Base-by-base conservation (phyloP, 2,888 invertebrate genomes). In the Nowickia ferox region DNA sequence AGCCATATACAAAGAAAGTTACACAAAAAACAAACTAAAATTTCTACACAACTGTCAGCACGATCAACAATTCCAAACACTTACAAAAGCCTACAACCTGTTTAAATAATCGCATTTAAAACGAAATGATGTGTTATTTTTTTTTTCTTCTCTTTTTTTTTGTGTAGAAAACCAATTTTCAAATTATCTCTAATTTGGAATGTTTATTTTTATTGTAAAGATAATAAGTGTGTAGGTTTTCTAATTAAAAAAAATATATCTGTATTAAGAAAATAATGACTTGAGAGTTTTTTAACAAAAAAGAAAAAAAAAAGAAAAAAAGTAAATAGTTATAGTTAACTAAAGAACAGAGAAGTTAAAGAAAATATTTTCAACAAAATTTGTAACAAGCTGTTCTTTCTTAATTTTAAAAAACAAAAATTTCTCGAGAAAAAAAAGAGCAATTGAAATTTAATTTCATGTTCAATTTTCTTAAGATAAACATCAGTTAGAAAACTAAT, bases 101-200 rank as follows among this genome's bases (percentile, higher is more conserved):
- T 76, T 75, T 53, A 42, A 71, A 71, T 44, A 53, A 79, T 44
- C 40, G 53, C 55, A 42, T 69, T 69, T 63, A 44, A 30, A 42
- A 71, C 15, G 44, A 69, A 61, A 30, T 65, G 53, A 13, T 53
- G 38, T 85, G 74, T 79, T 76, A 53, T 79, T 78, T 59, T 30
- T 30, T 30, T 30, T 30, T n/a, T n/a, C n/a, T n/a, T n/a, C n/a
- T n/a, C n/a, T 59, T 30, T 30, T 30, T 30, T 30, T 30, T 61
- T 59, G 30, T 72, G 53, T 75, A 71, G 69, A 82, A 86, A 86
- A 79, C 71, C 86, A 86, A 86, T 86, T 86, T 83, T 83, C 79
- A 83, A 86, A 86, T 86, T 86, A 86, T 86, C 79, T 86, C 65
- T 83, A 72, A 84, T 83, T 77, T 66, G 40, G 72, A 86, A 83